phyloP scores from a whole-genome alignment of 92 coral and sea anemone genomes.

The Siderastrea siderea region DNA sequence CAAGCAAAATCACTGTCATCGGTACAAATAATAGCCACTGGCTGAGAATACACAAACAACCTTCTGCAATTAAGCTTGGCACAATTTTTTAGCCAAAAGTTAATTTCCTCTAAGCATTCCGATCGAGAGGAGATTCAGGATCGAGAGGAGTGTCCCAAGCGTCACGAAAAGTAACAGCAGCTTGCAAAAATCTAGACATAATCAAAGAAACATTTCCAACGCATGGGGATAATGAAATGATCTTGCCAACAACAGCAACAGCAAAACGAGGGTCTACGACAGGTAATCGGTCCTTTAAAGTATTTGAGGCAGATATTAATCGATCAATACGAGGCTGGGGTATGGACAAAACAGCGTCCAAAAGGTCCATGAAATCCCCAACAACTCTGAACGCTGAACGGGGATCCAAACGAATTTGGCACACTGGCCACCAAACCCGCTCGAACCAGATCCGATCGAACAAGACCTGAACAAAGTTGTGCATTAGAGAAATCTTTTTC shows the following conservation, averaged over 20 bases:
- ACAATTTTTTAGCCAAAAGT: slow-evolving; percentile 40
- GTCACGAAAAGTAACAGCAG: slow-evolving; percentile 25
- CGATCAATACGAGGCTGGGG: no score
- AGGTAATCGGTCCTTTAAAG: slow-evolving; percentile 18
- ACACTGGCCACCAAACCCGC: background rate
- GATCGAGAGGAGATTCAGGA: background rate
- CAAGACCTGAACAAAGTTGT: background rate
- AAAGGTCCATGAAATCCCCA: slow-evolving; percentile 24
- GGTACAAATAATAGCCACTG: slow-evolving; percentile 28
- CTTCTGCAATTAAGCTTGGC: slow-evolving; percentile 11
- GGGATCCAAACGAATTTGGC: slow-evolving; percentile 45
- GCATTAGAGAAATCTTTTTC: slow-evolving; percentile 15
- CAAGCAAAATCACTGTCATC: slow-evolving; percentile 51
- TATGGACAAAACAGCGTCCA: no score
- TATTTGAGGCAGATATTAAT: background rate
- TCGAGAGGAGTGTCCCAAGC: slow-evolving; percentile 37
- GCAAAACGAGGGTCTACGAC: slow-evolving; percentile 1
- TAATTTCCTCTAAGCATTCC: slow-evolving; percentile 27
- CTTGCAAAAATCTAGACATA: slow-evolving; percentile 57
- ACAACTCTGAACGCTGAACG: slow-evolving; percentile 36
- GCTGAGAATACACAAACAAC: slow-evolving; percentile 9
- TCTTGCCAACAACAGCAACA: slow-evolving; percentile 52
- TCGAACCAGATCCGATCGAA: background rate
- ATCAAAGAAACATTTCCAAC: slow-evolving; percentile 41
- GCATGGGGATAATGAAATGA: slow-evolving; percentile 43